phyloP scores from a whole-genome alignment of 1,140 invertebrate species.

The Calephelis virginiensis region DNA sequence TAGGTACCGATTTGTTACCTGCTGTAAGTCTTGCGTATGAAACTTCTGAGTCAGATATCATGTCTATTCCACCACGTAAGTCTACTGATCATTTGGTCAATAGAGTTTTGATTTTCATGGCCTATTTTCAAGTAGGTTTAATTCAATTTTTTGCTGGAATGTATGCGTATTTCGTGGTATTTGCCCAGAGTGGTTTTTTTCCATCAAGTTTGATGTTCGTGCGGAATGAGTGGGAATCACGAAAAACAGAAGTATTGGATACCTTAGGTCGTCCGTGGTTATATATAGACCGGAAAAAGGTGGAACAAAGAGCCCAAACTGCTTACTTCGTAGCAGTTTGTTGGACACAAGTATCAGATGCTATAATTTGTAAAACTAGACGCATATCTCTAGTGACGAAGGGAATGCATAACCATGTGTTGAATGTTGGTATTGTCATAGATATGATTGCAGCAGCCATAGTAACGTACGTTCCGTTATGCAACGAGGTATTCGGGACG shows the following conservation, averaged over 20 bases:
- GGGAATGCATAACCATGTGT: slow-evolving; percentile 86
- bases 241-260: slow-evolving; percentile 85
- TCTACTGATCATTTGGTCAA: slow-evolving; percentile 90
- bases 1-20: slow-evolving; percentile 91
- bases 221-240: slow-evolving; percentile 86
- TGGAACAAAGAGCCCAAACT: slow-evolving; percentile 89
- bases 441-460: slow-evolving; percentile 82
- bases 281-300: slow-evolving; percentile 81
- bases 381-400: slow-evolving; percentile 87
- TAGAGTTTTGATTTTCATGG: slow-evolving; percentile 84
- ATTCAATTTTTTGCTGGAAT: slow-evolving; percentile 93
- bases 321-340: slow-evolving; percentile 90
- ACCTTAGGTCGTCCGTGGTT: slow-evolving; percentile 91
- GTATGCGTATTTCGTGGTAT: slow-evolving; percentile 91
- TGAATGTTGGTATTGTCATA: slow-evolving; percentile 86
- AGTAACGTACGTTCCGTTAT: slow-evolving; percentile 84
- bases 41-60: slow-evolving; percentile 91
- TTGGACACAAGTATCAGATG: slow-evolving; percentile 88
- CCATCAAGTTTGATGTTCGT: slow-evolving; percentile 81
- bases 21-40: slow-evolving; percentile 94
- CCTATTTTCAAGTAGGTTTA: slow-evolving; percentile 92
- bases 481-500: slow-evolving; percentile 81
- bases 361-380: slow-evolving; percentile 90
- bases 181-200: slow-evolving; percentile 91
- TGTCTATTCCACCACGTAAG: slow-evolving; percentile 90